Evolutionary conservation across 2,797 vertebrate species (phyloP), one percentile per base, ranked within the genome.

Genomic region (Hypotaenidia philippensis): DNA sequence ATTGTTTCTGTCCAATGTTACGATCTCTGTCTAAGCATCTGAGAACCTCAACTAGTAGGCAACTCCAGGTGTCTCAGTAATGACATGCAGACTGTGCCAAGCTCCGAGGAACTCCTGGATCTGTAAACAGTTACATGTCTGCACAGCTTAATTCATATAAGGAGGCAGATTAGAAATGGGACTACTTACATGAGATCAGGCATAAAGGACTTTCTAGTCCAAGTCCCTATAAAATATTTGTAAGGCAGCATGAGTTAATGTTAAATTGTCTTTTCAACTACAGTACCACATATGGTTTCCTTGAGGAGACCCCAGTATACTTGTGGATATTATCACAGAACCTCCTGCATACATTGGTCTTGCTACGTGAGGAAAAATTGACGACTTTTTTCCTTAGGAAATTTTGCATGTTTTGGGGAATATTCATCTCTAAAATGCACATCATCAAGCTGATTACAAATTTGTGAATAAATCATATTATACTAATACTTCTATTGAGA

Each of bases 371-470:
- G 66, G 29, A 92, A 81, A 75, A 44, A 80, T 20, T 84, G 68
- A 38, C 90, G 72, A 63, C 38, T 79, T 93, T 92, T 77, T 80
- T 77, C 56, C 52, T 78, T 81, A 78, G 86, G 63, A 81, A 94
- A 90, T 69, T 36, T 31, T 53, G 40, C 15, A 56, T 0, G 0
- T 92, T 66, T 71, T 21, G 74, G 57, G 56, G 60, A 76, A 27
- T 77, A 29, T 55, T 41, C 16, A 17, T 70, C 41, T 92, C 75
- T 92, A 70, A 53, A 0, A 20, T 79, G 31, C 50, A 94, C 44
- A 60, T 31, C 68, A 65, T 75, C 34, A 91, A 93, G 49, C 15
- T 29, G 56, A 91, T 45, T 36, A 25, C 32, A 79, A 29, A 78
- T 76, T 87, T 82, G 38, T 89, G 65, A 91, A 90, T 68, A 87